Base-by-base conservation (phyloP, 2,113 vertebrate species). In the Phycodurus eques region DNA sequence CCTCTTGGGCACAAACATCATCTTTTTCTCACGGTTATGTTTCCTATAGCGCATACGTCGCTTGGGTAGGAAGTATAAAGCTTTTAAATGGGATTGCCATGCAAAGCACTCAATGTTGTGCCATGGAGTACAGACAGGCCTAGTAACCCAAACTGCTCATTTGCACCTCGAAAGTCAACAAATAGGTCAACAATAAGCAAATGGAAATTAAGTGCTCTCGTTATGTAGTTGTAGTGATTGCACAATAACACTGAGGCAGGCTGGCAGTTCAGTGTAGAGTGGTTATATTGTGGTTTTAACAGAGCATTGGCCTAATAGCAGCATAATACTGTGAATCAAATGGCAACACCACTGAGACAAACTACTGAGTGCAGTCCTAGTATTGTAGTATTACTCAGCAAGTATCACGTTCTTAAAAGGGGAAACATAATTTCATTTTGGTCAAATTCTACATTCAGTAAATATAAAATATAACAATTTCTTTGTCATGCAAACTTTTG, bases 1-100 rank as follows among this genome's bases (percentile, higher is more conserved):
- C 68, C 74, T 65, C 71, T 71, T 68, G 77, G 65, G 66, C 1
- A 68, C 31, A 20, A 70, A 54, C 53, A 20, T 11, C 44, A 67
- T 27, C 46, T 42, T 0, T 43, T 69, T 72, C 67, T 35, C 31
- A 3, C 59, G 7, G 31, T 35, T 61, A 61, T 61, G 33, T 35
- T 61, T 61, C 14, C 13, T 8, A 8, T 61, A 3, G 31, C 14
- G 31, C 14, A 35, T 12, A 3, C 2, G 3, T 33, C 7, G 14
- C 3, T 35, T 61, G 27, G 10, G 31, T 60, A 60, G 27, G 27
- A 60, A 33, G 27, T 60, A 33, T 15, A 22, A 33, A 33, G 5
- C 27, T 22, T 33, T 60, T 33, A 27, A 33, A 33, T 33, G 57
- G 13, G 31, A 60, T 33, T 33, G 53, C 20, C 57, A 15, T 8